phyloP scores from a whole-genome alignment of 1,140 invertebrate genomes.

The Aphelenchoides avenae region DNA sequence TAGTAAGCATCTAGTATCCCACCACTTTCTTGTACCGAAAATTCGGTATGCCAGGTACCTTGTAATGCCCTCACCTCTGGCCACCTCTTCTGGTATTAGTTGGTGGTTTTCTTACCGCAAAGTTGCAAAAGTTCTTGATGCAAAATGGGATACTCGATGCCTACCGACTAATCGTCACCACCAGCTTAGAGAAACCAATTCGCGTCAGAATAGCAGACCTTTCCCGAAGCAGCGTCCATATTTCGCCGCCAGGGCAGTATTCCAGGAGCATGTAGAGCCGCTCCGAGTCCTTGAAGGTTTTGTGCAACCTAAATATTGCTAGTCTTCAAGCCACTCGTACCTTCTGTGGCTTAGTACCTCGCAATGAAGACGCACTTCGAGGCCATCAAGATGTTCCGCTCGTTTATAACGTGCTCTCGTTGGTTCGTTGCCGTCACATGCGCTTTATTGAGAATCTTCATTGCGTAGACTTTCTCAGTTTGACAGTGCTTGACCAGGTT shows the following conservation, averaged over 20 bases:
- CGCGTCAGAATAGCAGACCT: too few relatives aligned
- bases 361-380: slow-evolving; percentile 46
- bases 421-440: slow-evolving; percentile 49
- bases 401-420: slow-evolving; percentile 47
- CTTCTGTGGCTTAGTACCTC: too few relatives aligned
- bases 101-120: too few relatives aligned
- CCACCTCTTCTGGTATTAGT: too few relatives aligned
- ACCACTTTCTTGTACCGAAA: too few relatives aligned
- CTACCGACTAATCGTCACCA: too few relatives aligned
- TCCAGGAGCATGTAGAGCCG: slow-evolving; percentile 48
- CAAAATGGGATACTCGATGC: too few relatives aligned
- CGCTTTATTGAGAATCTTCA: slow-evolving; percentile 45
- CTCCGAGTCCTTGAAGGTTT: slow-evolving; percentile 43
- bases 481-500: slow-evolving; percentile 65
- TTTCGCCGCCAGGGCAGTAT: slow-evolving; percentile 48
- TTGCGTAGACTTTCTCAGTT: slow-evolving; percentile 44
- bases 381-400: slow-evolving; percentile 36
- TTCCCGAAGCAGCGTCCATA: slow-evolving; percentile 48
- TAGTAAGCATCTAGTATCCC: too few relatives aligned
- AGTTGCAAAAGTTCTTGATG: background rate
- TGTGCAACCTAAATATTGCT: slow-evolving; percentile 71
- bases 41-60: too few relatives aligned
- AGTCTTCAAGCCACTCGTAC: too few relatives aligned
- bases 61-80: too few relatives aligned
- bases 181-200: background rate